A percentile compares a stretch with the other conserved stretches of the same genome.
These are phyloP conservation scores for Porites lobata DNA, from an alignment of 92 coral and sea anemone genomes.

Conservation along the genomic window DNA sequence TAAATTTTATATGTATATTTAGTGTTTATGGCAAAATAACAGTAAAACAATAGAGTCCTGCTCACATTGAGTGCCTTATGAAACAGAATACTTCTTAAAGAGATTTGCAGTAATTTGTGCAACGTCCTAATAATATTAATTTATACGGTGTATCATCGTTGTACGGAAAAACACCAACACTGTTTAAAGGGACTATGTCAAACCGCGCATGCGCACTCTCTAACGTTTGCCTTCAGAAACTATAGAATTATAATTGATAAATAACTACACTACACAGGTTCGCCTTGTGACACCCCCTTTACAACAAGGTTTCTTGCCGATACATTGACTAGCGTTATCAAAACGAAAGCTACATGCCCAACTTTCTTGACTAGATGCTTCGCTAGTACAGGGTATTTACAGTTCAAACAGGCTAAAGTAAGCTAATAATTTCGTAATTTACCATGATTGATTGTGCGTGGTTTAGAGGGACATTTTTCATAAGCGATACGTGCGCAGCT, in stretches of 20 bases:
- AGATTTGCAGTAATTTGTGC: not conserved
- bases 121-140: not conserved
- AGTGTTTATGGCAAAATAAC: no score
- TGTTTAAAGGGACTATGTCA: no score
- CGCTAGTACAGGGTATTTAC: no score
- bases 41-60: not conserved
- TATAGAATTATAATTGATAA: not conserved
- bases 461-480: no score
- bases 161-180: not conserved
- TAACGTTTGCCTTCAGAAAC: no score
- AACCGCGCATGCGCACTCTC: no score
- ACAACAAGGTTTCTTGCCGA: conserved; percentile 20
- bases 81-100: not conserved
- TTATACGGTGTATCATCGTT: not conserved
- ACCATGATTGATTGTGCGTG: no score
- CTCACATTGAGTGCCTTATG: not conserved
- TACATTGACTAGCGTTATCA: conserved; percentile 30
- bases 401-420: no score
- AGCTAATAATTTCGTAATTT: no score
- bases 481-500: no score
- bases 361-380: no score
- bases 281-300: conserved; percentile 40
- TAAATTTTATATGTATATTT: no score
- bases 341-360: not conserved
- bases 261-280: conserved; percentile 18